These are phyloP conservation scores for Hoplostethus atlanticus DNA, from an alignment of 2,797 vertebrate genomes.

Conservation along the genomic window DNA sequence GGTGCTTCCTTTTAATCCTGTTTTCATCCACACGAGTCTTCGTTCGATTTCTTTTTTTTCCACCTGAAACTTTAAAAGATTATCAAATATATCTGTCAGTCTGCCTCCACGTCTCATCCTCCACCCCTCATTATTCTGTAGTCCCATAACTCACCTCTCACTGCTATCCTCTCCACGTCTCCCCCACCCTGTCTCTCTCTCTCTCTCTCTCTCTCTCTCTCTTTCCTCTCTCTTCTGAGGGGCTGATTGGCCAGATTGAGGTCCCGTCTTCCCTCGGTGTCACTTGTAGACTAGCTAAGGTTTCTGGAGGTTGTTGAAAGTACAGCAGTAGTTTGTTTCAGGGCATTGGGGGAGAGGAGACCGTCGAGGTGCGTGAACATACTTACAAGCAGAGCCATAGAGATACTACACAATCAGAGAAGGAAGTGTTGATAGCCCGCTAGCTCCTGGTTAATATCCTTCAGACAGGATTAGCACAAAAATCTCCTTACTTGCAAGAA, in stretches of 20 bases:
- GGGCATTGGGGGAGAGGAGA: constrained; percentile 56
- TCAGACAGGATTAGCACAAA: neutral
- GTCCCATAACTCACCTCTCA: constrained; percentile 62
- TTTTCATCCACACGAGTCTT: constrained; percentile 59
- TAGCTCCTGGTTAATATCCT: constrained; percentile 3
- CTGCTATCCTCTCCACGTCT: constrained; percentile 51
- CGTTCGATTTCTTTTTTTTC: constrained; percentile 56
- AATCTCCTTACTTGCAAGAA: constrained; percentile 38
- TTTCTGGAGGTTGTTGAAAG: constrained; percentile 50
- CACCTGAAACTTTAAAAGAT: constrained; percentile 60
- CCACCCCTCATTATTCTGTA: constrained; percentile 55
- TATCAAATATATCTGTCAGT: constrained; percentile 48
- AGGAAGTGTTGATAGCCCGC: too few relatives aligned
- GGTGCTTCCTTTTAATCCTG: constrained; percentile 85
- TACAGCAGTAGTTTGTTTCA: constrained; percentile 7
- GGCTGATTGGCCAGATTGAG: constrained; percentile 55
- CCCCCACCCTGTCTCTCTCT: constrained; percentile 28
- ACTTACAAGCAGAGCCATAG: constrained; percentile 67
- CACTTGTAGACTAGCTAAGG: constrained; percentile 58
- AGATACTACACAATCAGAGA: constrained; percentile 47
- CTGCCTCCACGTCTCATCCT: constrained; percentile 57
- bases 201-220: neutral
- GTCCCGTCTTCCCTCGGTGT: constrained; percentile 71
- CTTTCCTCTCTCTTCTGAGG: constrained; percentile 38
- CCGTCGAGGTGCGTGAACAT: constrained; percentile 75